Base-by-base conservation (phyloP, 1,140 invertebrate genomes). In the Brachionus asplanchnoidis region DNA sequence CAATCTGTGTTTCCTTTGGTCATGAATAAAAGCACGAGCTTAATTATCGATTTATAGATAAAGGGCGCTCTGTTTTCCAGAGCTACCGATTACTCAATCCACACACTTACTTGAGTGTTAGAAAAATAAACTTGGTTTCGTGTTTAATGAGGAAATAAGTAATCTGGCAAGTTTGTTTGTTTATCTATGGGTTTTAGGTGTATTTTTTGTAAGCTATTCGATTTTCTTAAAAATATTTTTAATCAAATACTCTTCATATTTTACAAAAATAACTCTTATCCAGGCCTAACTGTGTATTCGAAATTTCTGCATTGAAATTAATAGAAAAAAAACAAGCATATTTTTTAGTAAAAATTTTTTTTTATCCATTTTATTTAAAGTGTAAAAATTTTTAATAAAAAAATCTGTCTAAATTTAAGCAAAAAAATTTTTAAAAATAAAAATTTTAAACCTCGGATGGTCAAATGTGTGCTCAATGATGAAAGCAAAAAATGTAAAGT, bases 11-110 rank as follows among this genome's bases (percentile, higher is more conserved):
- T 68, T 68, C 23, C 66, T 68, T 32, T 68, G 66, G 66, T 68
- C 66, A 68, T 68, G 32, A 32, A 32, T n/a, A 68, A 60, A 9
- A 60, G 20, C 53, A 60, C 53, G 53, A 26, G 9, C 53, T 68
- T 44, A 73, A 40, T 40, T 40, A 73, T 73, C 68, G 36, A 73
- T 73, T 73, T 40, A 40, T n/a, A 73, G 68, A 73, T 73, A 73
- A 73, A 28, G 36, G 11, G 32, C 14, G 32, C 14, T 40, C 66
- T 68, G 66, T 68, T 68, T 68, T 68, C 4, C 7, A 32, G n/a
- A 68, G 26, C 17, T n/a, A 32, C 14, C n/a, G 66, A 68, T 68
- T 68, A 68, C 17, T 60, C 53, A 60, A 60, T 60, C 17, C 17
- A 60, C 4, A 36, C 32, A 36, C 32, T 2, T 20, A 60, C 53